Conservation (phyloP, 2,113 vertebrate genomes). For the Ctenodactylus gundi region DNA sequence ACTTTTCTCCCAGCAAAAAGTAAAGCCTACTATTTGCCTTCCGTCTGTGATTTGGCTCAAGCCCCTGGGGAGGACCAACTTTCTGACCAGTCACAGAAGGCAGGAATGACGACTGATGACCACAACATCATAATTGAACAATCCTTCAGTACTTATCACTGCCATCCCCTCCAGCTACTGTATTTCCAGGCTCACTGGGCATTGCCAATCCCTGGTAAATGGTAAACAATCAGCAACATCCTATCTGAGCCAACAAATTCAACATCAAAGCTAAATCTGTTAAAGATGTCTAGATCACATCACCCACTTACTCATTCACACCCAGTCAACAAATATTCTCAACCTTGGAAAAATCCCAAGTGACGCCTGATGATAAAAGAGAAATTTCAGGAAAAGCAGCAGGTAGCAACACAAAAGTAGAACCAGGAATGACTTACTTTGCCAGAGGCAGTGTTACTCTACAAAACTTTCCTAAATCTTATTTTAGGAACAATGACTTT, state of each 20-base stretch:
- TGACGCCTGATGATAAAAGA: neutral
- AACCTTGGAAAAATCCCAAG: neutral
- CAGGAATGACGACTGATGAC: neutral
- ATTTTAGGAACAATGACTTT: slow-evolving; percentile 18
- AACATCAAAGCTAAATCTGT: neutral
- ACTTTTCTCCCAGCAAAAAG: slow-evolving; percentile 35
- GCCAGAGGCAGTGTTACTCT: neutral
- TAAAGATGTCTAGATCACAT: neutral
- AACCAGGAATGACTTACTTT: neutral
- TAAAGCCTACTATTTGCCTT: slow-evolving; percentile 51
- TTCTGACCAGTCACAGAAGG: slow-evolving; percentile 23
- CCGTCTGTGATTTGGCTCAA: neutral
- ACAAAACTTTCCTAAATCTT: neutral
- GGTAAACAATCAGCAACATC: neutral
- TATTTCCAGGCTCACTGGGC: slow-evolving; percentile 15
- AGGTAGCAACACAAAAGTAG: neutral
- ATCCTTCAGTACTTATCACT: slow-evolving; percentile 39
- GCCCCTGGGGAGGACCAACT: neutral
- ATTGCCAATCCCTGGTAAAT: neutral
- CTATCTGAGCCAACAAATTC: neutral
- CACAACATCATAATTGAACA: slow-evolving; percentile 41
- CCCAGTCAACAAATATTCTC: neutral
- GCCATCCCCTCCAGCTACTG: neutral
- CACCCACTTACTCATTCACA: neutral
- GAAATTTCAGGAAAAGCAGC: neutral